These are phyloP conservation scores for Phenacoccus solenopsis DNA, from an alignment of 1,140 invertebrate species.

Conservation along the genomic window DNA sequence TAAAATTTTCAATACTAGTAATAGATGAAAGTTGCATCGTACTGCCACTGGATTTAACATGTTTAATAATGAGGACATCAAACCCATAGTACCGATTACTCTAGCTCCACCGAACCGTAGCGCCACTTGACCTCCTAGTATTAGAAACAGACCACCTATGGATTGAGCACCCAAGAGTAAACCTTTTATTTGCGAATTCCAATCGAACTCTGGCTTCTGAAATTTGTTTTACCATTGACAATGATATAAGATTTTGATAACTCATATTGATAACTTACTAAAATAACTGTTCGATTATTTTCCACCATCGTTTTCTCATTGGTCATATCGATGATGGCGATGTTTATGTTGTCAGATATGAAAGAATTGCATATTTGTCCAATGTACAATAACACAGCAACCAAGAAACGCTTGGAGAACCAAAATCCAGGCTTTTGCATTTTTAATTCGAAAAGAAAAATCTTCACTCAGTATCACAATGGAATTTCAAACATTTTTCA, in stretches of 20 bases:
- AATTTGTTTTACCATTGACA: neutral
- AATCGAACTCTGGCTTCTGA: conserved; percentile 34
- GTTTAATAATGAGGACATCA: conserved; percentile 41
- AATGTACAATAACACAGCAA: neutral
- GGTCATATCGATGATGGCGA: neutral
- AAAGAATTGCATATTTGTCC: neutral
- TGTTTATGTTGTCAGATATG: neutral
- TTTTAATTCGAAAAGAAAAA: too few species aligned
- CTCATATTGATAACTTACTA: too few species aligned
- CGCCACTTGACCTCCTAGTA: conserved; percentile 40
- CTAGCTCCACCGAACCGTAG: conserved; percentile 40
- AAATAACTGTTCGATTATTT: neutral
- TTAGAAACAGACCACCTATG: conserved; percentile 48
- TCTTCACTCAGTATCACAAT: too few species aligned
- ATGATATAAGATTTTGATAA: too few species aligned
- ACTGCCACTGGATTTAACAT: conserved; percentile 27
- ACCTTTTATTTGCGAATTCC: conserved; percentile 55
- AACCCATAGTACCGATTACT: conserved; percentile 44
- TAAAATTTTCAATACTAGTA: conserved; percentile 38
- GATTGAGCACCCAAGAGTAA: conserved; percentile 51
- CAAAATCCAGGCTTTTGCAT: neutral
- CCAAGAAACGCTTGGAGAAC: neutral
- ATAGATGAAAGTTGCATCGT: conserved; percentile 23
- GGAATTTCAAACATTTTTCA: too few species aligned
- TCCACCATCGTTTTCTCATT: neutral